Evolutionary conservation across 2,888 invertebrate genomes (phyloP).

Genomic region (Microchrysa polita): DNA sequence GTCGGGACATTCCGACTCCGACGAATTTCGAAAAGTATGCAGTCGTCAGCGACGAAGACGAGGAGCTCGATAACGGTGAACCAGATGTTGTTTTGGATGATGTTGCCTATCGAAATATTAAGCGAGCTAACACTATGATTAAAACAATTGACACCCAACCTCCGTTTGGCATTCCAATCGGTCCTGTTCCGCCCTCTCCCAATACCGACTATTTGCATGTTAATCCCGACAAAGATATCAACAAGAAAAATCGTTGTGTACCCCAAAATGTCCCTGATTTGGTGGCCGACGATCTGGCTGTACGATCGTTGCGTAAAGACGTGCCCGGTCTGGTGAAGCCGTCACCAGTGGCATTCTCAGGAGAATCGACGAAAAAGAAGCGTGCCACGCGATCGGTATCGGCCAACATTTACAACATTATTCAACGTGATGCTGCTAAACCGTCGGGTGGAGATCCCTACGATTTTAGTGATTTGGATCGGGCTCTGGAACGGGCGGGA

Average conservation of each 20-base stretch:
- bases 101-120: conserved; percentile 82
- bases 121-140: conserved; percentile 77
- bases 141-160: conserved; percentile 84
- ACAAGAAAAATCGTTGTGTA: conserved; percentile 65
- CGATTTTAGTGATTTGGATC: conserved; percentile 68
- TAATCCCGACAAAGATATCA: conserved; percentile 70
- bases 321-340: conserved; percentile 59
- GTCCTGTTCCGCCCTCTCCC: conserved; percentile 82
- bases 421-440: conserved; percentile 70
- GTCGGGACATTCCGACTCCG: conserved; percentile 69
- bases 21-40: conserved; percentile 64
- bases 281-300: conserved; percentile 88
- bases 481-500: conserved; percentile 70
- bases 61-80: conserved; percentile 70
- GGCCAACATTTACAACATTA: conserved; percentile 82
- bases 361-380: conserved; percentile 73
- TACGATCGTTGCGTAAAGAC: conserved; percentile 85
- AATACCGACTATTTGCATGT: conserved; percentile 87
- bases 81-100: conserved; percentile 87
- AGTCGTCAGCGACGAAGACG: conserved; percentile 69
- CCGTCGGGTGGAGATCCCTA: conserved; percentile 66
- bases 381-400: conserved; percentile 84
- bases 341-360: conserved; percentile 58
- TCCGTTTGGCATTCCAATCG: conserved; percentile 89
- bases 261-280: conserved; percentile 71